Base-by-base conservation (phyloP, 2,113 vertebrate species). In the Cygnus atratus region DNA sequence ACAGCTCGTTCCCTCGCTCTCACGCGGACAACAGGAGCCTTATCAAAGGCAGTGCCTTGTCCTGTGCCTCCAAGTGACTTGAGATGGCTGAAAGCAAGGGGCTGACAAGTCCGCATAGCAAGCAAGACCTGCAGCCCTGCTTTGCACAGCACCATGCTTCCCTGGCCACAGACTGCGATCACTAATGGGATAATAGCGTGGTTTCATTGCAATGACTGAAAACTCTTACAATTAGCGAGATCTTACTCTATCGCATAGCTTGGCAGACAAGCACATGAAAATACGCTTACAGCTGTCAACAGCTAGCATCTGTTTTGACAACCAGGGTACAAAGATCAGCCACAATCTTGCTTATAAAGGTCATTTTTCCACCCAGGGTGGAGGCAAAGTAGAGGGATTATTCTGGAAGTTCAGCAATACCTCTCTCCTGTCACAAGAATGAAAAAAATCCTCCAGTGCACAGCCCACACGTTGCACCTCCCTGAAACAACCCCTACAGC, bases 401-500 rank as follows among this genome's bases (percentile, higher is more conserved):
- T 72, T 82, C 84, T 92, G 66, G 83, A 84, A 84, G 46, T 90
- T 68, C 83, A 67, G 63, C 18, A 92, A 28, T 41, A 28, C n/a
- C 46, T 83, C 48, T 33, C 71, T 70, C 79, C 78, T 48, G 73
- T 77, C 84, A 50, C 55, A 62, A 73, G 31, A 80, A 78, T 29
- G 48, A 55, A 86, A 80, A 63, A 91, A 54, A 92, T 63, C 50
- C 58, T 92, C 61, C 62, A 54, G 71, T 91, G 81, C 52, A 75
- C 4, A 2, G 90, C 74, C 82, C 77, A 50, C 0, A 2, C 25
- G 58, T 85, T 14, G 43, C 71, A 68, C 76, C 76, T 90, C 82
- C 78, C 82, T 29, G 54, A 85, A 94, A 79, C 89, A 85, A 94
- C 79, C 95, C 82, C 62, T 7, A 87, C 94, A 90, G 78, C 93